Evolutionary conservation across 2,797 vertebrate species (phyloP).

Genomic region (Cygnus olor): DNA sequence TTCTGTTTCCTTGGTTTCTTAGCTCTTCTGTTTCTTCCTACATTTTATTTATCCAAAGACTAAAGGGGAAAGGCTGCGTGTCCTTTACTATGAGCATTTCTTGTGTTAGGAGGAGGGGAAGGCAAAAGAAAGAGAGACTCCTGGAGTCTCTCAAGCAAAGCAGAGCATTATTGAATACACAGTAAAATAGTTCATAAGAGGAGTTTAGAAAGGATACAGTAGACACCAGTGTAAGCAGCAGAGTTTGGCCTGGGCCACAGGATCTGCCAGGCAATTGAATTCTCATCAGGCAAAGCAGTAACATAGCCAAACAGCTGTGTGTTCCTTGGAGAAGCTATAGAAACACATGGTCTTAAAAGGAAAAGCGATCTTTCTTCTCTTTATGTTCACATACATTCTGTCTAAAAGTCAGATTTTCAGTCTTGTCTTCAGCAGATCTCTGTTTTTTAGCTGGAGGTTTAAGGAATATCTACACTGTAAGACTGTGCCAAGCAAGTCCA

Average conservation of each 20-base stretch:
- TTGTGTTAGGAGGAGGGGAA: neutral
- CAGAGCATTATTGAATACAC: neutral
- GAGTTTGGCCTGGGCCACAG: neutral
- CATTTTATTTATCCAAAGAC: neutral
- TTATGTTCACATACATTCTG: neutral
- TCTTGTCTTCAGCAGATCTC: neutral
- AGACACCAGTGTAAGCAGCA: neutral
- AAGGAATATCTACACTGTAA: neutral
- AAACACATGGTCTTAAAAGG: neutral
- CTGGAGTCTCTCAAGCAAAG: constrained; percentile 14
- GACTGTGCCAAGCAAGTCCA: neutral
- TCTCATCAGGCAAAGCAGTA: neutral
- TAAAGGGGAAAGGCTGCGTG: neutral
- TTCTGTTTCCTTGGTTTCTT: neutral
- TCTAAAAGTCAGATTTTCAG: neutral
- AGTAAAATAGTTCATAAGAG: constrained; percentile 11
- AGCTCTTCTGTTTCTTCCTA: neutral
- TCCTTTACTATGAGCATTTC: neutral
- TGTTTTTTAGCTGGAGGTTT: neutral
- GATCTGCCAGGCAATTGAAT: constrained; percentile 1
- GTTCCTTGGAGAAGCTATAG: neutral
- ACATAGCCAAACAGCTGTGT: constrained; percentile 31
- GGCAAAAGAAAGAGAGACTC: neutral
- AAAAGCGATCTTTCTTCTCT: neutral
- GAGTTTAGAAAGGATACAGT: constrained; percentile 5